Base-by-base conservation (phyloP, 2,888 invertebrate genomes). In the Blomia tropicalis region DNA sequence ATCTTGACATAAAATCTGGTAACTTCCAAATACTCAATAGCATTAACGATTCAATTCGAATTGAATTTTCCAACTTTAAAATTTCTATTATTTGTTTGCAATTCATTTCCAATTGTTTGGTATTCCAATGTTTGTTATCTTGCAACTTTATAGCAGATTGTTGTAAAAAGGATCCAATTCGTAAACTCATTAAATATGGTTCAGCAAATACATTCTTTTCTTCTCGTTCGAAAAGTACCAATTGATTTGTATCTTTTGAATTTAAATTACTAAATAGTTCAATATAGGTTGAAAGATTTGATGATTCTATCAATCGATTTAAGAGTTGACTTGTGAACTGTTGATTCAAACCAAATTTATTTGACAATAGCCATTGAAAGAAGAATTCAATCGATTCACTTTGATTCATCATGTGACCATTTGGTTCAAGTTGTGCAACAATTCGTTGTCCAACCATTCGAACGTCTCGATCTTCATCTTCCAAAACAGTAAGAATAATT, bases 121-220 rank as follows among this genome's bases (percentile, higher is more conserved):
- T 27, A 14, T 47, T 27, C 22, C 7, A 7, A 47, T 11, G 23
- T 19, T 11, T 11, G 5, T 47, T n/a, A 11, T 47, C 51, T 47
- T 25, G 7, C 22, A 19, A 7, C 7, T 25, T 7, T 27, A 11
- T 7, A 27, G 22, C 22, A 11, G 51, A 11, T 11, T 7, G 14
- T 7, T 22, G 5, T 7, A 47, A n/a, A 27, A 25, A 47, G 7
- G 51, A 22, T 11, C 51, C 22, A 14, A 47, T 47, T 31, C 56
- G 56, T 19, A 56, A 29, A 4, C 19, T 36, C 27, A 56, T 56
- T 23, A 36, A 3, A 31, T 56, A 56, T 4, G 62, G 62, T 32
- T 62, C 62, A 14, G 62, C 62, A 43, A 62, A 62, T 19, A 62
- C 62, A 58, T 62, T 62, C 29, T 62, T 62, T 27, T 62, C 58